Percentiles rank a stretch among this genome's conserved stretches.
phyloP scores from a whole-genome alignment of 2,888 invertebrate genomes.

The Apodemia zela region DNA sequence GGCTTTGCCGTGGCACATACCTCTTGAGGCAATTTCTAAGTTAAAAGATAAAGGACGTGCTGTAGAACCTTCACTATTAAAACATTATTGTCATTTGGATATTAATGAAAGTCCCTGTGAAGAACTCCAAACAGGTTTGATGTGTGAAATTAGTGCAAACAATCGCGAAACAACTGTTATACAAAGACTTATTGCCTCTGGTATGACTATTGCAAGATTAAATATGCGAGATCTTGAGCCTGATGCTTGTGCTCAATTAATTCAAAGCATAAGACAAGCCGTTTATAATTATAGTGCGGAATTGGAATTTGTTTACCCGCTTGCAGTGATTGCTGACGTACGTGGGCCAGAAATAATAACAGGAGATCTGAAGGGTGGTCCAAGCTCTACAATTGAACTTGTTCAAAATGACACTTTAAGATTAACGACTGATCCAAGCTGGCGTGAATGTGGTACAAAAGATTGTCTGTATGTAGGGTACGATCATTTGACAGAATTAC shows the following conservation, averaged over 20 bases:
- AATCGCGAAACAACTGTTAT: conserved; percentile 61
- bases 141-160: conserved; percentile 65
- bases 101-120: conserved; percentile 61
- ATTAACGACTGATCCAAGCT: conserved; percentile 73
- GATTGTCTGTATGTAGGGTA: conserved; percentile 79
- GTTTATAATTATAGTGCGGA: conserved; percentile 72
- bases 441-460: conserved; percentile 75
- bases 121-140: conserved; percentile 66
- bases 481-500: conserved; percentile 71
- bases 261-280: conserved; percentile 69
- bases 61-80: conserved; percentile 48
- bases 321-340: conserved; percentile 66
- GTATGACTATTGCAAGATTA: conserved; percentile 69
- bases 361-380: conserved; percentile 65
- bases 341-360: conserved; percentile 64
- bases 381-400: conserved; percentile 54
- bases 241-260: conserved; percentile 61
- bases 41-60: conserved; percentile 38
- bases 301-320: conserved; percentile 69
- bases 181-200: conserved; percentile 65
- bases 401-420: conserved; percentile 56
- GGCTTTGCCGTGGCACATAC: conserved; percentile 71
- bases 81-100: conserved; percentile 59
- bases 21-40: conserved; percentile 51
- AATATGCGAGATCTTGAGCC: conserved; percentile 66